These are phyloP conservation scores for Rhea americana DNA, from an alignment of 2,113 vertebrate genomes.

Conservation along the genomic window DNA sequence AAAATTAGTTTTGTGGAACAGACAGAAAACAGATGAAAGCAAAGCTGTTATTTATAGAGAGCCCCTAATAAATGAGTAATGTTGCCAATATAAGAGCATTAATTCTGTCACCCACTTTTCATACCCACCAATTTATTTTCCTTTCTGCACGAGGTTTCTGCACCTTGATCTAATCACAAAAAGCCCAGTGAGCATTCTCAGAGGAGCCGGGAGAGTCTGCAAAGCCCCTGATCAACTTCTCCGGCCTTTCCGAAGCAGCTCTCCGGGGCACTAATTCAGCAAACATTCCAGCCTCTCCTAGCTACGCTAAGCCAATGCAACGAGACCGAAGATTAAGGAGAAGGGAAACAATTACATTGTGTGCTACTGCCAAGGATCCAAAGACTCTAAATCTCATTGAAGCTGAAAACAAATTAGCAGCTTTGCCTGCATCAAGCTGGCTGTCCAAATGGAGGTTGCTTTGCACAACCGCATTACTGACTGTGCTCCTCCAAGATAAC, in stretches of 20 bases:
- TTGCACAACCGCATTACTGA: conserved; percentile 38
- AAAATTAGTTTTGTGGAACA: conserved; percentile 44
- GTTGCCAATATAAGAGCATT: conserved; percentile 16
- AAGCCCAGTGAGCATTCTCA: neutral
- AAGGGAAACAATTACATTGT: conserved; percentile 63
- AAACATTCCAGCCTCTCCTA: conserved; percentile 35
- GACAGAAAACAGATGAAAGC: conserved; percentile 46
- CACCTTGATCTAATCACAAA: neutral
- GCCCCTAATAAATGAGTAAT: neutral
- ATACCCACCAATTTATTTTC: conserved; percentile 21
- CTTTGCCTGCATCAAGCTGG: conserved; percentile 59
- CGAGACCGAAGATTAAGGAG: conserved; percentile 55
- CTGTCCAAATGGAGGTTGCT: conserved; percentile 55
- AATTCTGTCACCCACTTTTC: conserved; percentile 48
- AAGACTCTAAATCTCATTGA: conserved; percentile 69
- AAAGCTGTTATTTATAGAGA: conserved; percentile 51
- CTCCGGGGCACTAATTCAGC: conserved; percentile 6
- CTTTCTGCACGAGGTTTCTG: neutral
- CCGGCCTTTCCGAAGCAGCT: neutral
- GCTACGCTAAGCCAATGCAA: conserved; percentile 2
- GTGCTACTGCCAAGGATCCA: conserved; percentile 56
- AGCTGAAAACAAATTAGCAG: conserved; percentile 79
- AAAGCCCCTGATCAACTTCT: neutral
- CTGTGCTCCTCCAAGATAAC: conserved; percentile 51
- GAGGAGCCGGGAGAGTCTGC: conserved; percentile 8